phyloP scores from a whole-genome alignment of 2,113 vertebrate species.

The Picathartes gymnocephalus region DNA sequence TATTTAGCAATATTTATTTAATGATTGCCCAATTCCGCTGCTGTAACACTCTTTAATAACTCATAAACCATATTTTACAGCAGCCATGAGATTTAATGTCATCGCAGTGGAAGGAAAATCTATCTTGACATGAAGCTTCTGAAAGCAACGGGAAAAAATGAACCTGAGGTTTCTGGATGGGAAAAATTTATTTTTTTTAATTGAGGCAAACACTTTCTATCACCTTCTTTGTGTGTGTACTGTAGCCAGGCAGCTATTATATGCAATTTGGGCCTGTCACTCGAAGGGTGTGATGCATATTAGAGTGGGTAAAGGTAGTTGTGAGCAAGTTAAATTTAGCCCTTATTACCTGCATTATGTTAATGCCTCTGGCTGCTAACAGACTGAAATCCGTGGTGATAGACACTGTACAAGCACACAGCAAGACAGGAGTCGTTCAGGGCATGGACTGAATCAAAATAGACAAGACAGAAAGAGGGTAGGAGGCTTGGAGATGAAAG shows the following conservation, averaged over 20 bases:
- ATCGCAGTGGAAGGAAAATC: constrained; percentile 27
- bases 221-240: background rate
- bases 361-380: constrained; percentile 58
- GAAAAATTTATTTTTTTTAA: background rate
- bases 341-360: constrained; percentile 61
- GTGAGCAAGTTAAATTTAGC: constrained; percentile 59
- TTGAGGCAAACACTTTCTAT: constrained; percentile 24
- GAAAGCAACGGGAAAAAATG: constrained; percentile 16
- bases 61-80: constrained; percentile 40
- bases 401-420: constrained; percentile 38
- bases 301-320: constrained; percentile 46
- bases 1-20: constrained; percentile 61
- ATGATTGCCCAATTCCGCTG: constrained; percentile 38
- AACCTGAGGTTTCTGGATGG: background rate
- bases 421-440: constrained; percentile 48
- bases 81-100: constrained; percentile 46
- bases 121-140: constrained; percentile 2
- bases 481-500: constrained; percentile 46
- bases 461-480: constrained; percentile 42
- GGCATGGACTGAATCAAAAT: constrained; percentile 46
- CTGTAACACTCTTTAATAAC: constrained; percentile 53
- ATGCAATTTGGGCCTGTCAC: constrained; percentile 10
- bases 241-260: constrained; percentile 35
- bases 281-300: constrained; percentile 31
- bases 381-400: constrained; percentile 24